Percentiles rank a stretch among this genome's conserved stretches.
phyloP scores from a whole-genome alignment of 2,797 vertebrate genomes.

The Coregonus sp. region DNA sequence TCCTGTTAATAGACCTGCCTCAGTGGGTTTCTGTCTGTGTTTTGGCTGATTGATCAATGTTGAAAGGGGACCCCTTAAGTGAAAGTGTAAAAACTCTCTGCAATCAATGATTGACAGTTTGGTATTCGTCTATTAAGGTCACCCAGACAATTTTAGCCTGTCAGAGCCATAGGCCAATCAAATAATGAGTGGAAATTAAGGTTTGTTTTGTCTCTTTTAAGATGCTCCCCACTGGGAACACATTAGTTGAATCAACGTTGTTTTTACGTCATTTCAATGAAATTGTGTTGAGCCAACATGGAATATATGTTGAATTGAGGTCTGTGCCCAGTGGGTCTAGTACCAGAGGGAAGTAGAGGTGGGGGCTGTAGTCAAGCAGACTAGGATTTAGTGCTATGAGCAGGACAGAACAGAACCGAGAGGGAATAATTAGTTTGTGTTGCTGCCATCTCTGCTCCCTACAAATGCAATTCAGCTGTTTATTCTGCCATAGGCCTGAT shows the following conservation, averaged over 20 bases:
- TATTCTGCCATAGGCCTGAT: slow-evolving; percentile 11
- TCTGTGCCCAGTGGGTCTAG: not conserved
- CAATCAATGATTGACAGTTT: slow-evolving; percentile 71
- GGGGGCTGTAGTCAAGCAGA: slow-evolving; percentile 47
- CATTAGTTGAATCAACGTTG: not conserved
- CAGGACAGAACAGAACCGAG: slow-evolving; percentile 31
- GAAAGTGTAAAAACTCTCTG: slow-evolving; percentile 59
- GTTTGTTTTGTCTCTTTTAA: slow-evolving; percentile 51
- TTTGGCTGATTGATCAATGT: slow-evolving; percentile 69
- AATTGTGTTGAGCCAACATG: no score
- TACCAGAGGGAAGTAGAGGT: slow-evolving; percentile 42
- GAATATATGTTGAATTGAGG: slow-evolving; percentile 9
- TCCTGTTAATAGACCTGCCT: slow-evolving; percentile 40
- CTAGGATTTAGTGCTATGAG: slow-evolving; percentile 35
- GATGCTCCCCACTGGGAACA: slow-evolving; percentile 23
- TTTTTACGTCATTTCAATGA: no score
- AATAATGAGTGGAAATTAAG: slow-evolving; percentile 48
- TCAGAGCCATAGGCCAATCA: slow-evolving; percentile 54
- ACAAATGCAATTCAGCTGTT: slow-evolving; percentile 17
- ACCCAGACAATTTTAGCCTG: slow-evolving; percentile 61
- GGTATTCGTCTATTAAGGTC: slow-evolving; percentile 64
- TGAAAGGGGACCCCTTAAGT: slow-evolving; percentile 69
- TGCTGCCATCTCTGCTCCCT: slow-evolving; percentile 8
- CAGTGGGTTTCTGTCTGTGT: slow-evolving; percentile 46
- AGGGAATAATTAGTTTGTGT: slow-evolving; percentile 31